A percentile compares a stretch with the other conserved stretches of the same genome.
Conservation (phyloP, 1,140 invertebrate species). For the Penaeus japonicus region DNA sequence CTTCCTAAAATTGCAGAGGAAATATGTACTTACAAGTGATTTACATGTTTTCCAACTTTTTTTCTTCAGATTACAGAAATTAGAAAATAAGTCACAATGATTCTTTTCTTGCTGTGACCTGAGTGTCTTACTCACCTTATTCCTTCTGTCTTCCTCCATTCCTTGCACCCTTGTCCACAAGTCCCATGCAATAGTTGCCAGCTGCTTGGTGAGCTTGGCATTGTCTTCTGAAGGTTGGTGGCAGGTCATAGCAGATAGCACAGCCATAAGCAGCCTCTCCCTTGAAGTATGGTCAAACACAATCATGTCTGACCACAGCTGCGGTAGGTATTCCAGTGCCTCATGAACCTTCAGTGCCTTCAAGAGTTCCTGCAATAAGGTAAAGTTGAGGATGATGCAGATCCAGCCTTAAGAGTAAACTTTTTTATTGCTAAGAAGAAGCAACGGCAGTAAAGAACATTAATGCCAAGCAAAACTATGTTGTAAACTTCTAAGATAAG, state of each 20-base stretch:
- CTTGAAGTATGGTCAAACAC: slow-evolving; percentile 72
- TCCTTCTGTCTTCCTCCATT: slow-evolving; percentile 1
- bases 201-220: slow-evolving; percentile 63
- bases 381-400: too few relatives aligned
- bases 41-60: too few relatives aligned
- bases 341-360: slow-evolving; percentile 72
- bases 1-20: too few relatives aligned
- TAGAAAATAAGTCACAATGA: not conserved
- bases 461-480: too few relatives aligned
- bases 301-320: slow-evolving; percentile 80
- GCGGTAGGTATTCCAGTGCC: slow-evolving; percentile 72
- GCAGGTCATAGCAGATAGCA: slow-evolving; percentile 69
- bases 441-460: too few relatives aligned
- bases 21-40: too few relatives aligned
- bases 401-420: too few relatives aligned
- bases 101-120: not conserved
- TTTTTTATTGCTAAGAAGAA: too few relatives aligned
- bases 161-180: slow-evolving; percentile 67
- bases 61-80: not conserved
- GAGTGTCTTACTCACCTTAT: slow-evolving; percentile 2
- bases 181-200: slow-evolving; percentile 68
- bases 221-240: slow-evolving; percentile 65
- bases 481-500: too few relatives aligned
- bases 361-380: slow-evolving; percentile 64
- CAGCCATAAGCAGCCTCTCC: slow-evolving; percentile 67